Conservation (phyloP, 2,113 vertebrate genomes). For the Piprites chloris region DNA sequence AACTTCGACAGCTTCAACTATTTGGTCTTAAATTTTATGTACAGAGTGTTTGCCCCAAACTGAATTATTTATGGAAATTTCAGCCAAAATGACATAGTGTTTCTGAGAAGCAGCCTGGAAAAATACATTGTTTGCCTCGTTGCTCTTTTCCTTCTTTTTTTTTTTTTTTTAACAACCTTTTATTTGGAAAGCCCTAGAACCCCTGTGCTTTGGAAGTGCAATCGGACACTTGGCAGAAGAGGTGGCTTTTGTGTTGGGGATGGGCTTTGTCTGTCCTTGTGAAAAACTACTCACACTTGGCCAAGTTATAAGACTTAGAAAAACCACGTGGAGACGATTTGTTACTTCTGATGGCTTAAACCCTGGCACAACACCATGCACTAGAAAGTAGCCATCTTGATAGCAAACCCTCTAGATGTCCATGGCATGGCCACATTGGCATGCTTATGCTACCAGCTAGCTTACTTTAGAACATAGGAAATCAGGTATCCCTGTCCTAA, state of each 20-base stretch:
- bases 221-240: slow-evolving; percentile 31
- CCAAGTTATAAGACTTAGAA: not conserved
- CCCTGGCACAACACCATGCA: not conserved
- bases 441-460: not conserved
- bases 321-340: not conserved
- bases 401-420: not conserved
- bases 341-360: not conserved
- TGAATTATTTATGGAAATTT: not conserved
- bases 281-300: slow-evolving; percentile 42
- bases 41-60: not conserved
- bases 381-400: not conserved
- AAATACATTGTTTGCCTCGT: slow-evolving; percentile 36
- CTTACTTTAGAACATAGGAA: not conserved
- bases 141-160: not conserved
- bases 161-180: slow-evolving; percentile 5
- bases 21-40: not conserved
- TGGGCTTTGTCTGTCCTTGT: slow-evolving; percentile 23
- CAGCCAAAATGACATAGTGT: slow-evolving; percentile 22
- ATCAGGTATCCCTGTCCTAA: not conserved
- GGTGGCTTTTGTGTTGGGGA: slow-evolving; percentile 44
- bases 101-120: slow-evolving; percentile 50
- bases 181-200: slow-evolving; percentile 37
- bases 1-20: not conserved
- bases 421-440: too few relatives aligned
- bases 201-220: slow-evolving; percentile 46